Evolutionary conservation across 2,888 invertebrate genomes (phyloP), one percentile per base, ranked within the genome.

Genomic region (Crossocerus cetratus): DNA sequence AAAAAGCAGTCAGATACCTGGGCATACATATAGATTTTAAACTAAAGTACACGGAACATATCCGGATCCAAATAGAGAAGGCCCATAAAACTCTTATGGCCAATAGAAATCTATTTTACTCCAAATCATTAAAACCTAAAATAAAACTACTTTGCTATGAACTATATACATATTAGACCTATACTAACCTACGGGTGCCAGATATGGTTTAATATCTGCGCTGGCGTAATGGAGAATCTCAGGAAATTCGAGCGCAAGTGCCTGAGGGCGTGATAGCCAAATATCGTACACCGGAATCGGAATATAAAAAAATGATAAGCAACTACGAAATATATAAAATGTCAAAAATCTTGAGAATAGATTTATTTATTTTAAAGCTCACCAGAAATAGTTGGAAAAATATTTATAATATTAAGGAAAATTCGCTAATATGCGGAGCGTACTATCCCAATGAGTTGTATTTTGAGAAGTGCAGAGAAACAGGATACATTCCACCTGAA

Each of bases 171-270:
- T n/a, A n/a, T n/a, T n/a, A n/a, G n/a, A n/a, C n/a, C n/a, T n/a
- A n/a, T n/a, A n/a, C n/a, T n/a, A n/a, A n/a, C n/a, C n/a, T n/a
- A n/a, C n/a, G n/a, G n/a, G n/a, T n/a, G n/a, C n/a, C n/a, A n/a
- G n/a, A n/a, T n/a, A n/a, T 75, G 73, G 72, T 78, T 60, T 42
- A 73, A 75, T 13, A 54, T 72, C 0, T 54, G 43, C 0, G 63
- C 71, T 0, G 2, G 20, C 0, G 3, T 21, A 11, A 79, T 77
- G 69, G 69, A 76, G 43, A 64, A 63, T 58, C 2, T 74, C 0
- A 59, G 72, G 43, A 42, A n/a, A 0, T 57, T 80, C 2, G 75
- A 77, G 53, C 56, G 74, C 20, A 70, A 63, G 62, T 78, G 74
- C 42, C 22, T 80, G 0, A 61, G 69, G 66, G 64, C 53, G 2